Percentiles rank a stretch among this genome's conserved stretches.
Conservation (phyloP, 2,113 vertebrate species). For the Nematolebias whitei region DNA sequence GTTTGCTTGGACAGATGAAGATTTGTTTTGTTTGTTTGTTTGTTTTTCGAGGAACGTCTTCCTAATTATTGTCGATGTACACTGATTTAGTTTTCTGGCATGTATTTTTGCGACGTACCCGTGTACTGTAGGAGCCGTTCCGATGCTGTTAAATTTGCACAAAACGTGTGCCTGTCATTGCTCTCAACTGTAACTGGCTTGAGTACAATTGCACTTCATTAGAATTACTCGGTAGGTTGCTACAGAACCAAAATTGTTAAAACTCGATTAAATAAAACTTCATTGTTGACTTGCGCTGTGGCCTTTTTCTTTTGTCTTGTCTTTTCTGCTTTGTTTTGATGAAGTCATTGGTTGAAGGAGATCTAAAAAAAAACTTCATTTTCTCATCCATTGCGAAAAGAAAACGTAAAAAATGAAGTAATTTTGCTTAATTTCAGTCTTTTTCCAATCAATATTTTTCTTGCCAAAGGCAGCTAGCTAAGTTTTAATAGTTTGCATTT, state of each 20-base stretch:
- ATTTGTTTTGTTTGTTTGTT: slow-evolving; percentile 14
- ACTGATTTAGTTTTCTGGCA: slow-evolving; percentile 68
- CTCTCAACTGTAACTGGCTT: slow-evolving; percentile 74
- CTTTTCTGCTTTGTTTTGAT: background rate
- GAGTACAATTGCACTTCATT: slow-evolving; percentile 76
- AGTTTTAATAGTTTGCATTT: too few species aligned
- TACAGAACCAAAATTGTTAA: slow-evolving; percentile 72
- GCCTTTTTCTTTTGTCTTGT: slow-evolving; percentile 32
- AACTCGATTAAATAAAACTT: slow-evolving; percentile 68
- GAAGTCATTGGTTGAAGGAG: too few species aligned
- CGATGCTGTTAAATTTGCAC: slow-evolving; percentile 73
- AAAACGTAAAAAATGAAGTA: too few species aligned
- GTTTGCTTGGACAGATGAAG: slow-evolving; percentile 46
- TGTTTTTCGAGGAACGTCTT: slow-evolving; percentile 46
- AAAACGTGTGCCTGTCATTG: slow-evolving; percentile 74
- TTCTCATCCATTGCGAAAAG: too few species aligned
- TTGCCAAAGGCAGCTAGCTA: too few species aligned
- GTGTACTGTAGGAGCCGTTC: slow-evolving; percentile 62
- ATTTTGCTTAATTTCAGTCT: too few species aligned
- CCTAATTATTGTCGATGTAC: slow-evolving; percentile 58
- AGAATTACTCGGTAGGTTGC: slow-evolving; percentile 67
- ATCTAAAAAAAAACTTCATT: too few species aligned
- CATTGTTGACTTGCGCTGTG: slow-evolving; percentile 69
- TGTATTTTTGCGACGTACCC: slow-evolving; percentile 71
- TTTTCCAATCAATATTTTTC: too few species aligned